These are phyloP conservation scores for Drosophila macrospina DNA, from an alignment of 2,888 invertebrate species.

Conservation along the genomic window DNA sequence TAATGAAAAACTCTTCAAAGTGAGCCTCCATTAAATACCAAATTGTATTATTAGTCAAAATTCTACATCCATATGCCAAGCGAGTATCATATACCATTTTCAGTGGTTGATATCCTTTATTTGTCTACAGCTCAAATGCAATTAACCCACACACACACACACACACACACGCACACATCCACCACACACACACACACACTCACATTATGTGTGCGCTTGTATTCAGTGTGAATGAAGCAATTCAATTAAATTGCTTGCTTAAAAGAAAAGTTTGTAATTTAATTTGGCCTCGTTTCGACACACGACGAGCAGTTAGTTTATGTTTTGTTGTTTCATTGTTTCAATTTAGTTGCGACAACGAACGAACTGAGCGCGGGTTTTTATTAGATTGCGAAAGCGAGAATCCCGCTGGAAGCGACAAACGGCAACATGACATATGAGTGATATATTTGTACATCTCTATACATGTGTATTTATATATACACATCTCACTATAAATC, in stretches of 20 bases:
- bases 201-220: constrained; percentile 3
- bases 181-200: too few species aligned
- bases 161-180: too few species aligned
- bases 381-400: constrained; percentile 68
- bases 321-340: constrained; percentile 42
- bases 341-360: constrained; percentile 51
- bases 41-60: neutral
- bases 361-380: constrained; percentile 35
- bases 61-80: neutral
- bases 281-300: constrained; percentile 65
- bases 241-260: constrained; percentile 73
- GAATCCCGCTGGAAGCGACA: constrained; percentile 30
- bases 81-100: constrained; percentile 12
- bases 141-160: constrained; percentile 42
- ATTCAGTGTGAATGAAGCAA: constrained; percentile 40
- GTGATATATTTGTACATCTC: constrained; percentile 32
- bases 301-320: constrained; percentile 46
- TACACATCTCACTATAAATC: constrained; percentile 27
- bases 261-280: constrained; percentile 74
- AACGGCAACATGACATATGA: constrained; percentile 52
- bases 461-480: neutral
- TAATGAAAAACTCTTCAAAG: neutral
- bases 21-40: neutral
- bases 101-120: constrained; percentile 16
- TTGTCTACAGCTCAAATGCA: constrained; percentile 41